These are phyloP conservation scores for Troides helena DNA, from an alignment of 2,888 invertebrate species.

Conservation along the genomic window DNA sequence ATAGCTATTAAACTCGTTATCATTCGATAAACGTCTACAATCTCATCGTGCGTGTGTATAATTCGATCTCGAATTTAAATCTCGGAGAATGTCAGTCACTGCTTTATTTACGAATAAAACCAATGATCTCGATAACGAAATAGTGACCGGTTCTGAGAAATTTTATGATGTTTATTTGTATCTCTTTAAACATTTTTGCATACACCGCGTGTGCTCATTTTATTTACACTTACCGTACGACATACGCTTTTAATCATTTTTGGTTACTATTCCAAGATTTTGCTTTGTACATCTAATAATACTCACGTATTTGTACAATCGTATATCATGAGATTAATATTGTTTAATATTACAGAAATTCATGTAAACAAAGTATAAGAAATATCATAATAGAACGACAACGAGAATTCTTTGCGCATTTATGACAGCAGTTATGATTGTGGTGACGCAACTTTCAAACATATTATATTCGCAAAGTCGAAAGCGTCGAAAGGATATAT, in stretches of 20 bases:
- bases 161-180: slow-evolving; percentile 16
- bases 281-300: background rate
- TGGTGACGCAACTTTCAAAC: too few relatives aligned
- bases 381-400: background rate
- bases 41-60: background rate
- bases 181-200: slow-evolving; percentile 10
- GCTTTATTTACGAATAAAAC: slow-evolving; percentile 15
- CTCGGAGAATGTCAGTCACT: slow-evolving; percentile 1
- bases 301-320: background rate
- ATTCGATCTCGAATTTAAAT: slow-evolving; percentile 17
- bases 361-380: too few relatives aligned
- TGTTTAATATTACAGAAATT: too few relatives aligned
- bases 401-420: background rate
- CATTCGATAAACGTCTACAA: background rate
- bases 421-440: background rate
- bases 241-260: background rate
- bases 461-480: too few relatives aligned
- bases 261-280: background rate
- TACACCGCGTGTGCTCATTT: slow-evolving; percentile 4
- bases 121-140: slow-evolving; percentile 14
- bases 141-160: slow-evolving; percentile 6
- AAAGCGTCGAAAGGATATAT: too few relatives aligned
- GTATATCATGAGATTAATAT: too few relatives aligned
- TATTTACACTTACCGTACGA: background rate
- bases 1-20: too few relatives aligned